Base-by-base conservation (phyloP, 2,113 vertebrate genomes). In the Meles meles region DNA sequence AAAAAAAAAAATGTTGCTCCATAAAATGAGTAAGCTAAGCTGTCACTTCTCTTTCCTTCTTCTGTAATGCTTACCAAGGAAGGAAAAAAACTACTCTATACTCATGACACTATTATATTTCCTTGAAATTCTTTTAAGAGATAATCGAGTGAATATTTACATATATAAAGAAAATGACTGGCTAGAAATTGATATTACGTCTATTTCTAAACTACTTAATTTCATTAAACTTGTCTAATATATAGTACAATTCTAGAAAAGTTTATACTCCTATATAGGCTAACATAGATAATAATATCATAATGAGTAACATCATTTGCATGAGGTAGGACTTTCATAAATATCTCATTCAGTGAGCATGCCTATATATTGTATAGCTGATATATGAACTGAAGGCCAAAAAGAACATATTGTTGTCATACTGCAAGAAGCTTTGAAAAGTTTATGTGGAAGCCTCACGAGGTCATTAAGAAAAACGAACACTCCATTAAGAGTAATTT, bases 71-170 rank as follows among this genome's bases (percentile, higher is more conserved):
- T 90, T 63, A 92, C 49, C 3, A 87, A 25, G 12, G 29, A 79
- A 65, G 44, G 21, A 65, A 90, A 96, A 72, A 72, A 79, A 34
- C 10, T 72, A 77, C 52, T 80, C 94, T 63, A 86, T 10, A 88
- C 31, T 80, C 2, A 18, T 59, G 23, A 74, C 34, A 93, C 77
- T 76, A 83, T 39, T 80, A 23, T 17, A 6, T 86, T 92, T 93
- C 44, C 42, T 82, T 61, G 67, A 93, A 82, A 82, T 77, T 96
- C 49, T 93, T 84, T 94, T 96, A 72, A 71, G 72, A 96, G 42
- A 69, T 5, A 77, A 37, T 89, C 23, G 90, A 96, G 2, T 88
- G 37, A 93, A n/a, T 91, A 85, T 63, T 79, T 27, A 91, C 0
- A 91, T 39, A 27, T 80, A 63, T 18, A 90, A 34, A 91, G 23